Conservation (phyloP, 1,140 invertebrate species). For the Hormaphis cornu region DNA sequence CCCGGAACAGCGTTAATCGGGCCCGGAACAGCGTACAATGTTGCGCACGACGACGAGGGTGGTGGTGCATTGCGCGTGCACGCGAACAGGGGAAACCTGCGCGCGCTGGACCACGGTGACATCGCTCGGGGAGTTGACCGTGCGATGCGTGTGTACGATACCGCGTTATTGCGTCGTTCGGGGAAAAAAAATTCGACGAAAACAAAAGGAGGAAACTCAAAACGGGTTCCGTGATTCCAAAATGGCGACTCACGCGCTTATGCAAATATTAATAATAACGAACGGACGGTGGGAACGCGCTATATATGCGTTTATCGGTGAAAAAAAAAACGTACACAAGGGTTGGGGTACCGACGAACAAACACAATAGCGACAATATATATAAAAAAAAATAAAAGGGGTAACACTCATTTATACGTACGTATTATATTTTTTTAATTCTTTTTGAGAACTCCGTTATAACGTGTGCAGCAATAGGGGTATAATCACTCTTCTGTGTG, state of each 20-base stretch:
- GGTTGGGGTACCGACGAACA: constrained; percentile 32
- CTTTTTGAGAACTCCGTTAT: constrained; percentile 31
- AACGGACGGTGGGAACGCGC: constrained; percentile 12
- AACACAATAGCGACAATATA: constrained; percentile 32
- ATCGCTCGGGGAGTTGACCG: constrained; percentile 1
- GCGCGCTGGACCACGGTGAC: too few species aligned
- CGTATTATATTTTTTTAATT: constrained; percentile 20
- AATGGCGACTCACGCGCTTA: constrained; percentile 18
- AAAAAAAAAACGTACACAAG: constrained; percentile 28
- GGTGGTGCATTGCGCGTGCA: too few species aligned
- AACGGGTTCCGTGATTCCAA: constrained; percentile 29
- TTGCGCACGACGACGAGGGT: too few species aligned
- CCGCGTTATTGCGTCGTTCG: background rate
- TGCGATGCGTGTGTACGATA: background rate
- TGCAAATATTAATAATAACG: constrained; percentile 33
- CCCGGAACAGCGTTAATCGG: too few species aligned
- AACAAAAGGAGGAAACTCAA: constrained; percentile 32
- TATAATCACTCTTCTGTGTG: constrained; percentile 24
- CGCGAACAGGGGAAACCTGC: too few species aligned
- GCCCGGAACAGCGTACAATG: too few species aligned
- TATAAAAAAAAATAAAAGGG: constrained; percentile 18
- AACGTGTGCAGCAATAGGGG: constrained; percentile 2
- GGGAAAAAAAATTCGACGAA: constrained; percentile 14
- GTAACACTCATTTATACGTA: too few species aligned
- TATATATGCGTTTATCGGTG: background rate